phyloP scores from a whole-genome alignment of 2,113 vertebrate species.

The Psilopogon haemacephalus region DNA sequence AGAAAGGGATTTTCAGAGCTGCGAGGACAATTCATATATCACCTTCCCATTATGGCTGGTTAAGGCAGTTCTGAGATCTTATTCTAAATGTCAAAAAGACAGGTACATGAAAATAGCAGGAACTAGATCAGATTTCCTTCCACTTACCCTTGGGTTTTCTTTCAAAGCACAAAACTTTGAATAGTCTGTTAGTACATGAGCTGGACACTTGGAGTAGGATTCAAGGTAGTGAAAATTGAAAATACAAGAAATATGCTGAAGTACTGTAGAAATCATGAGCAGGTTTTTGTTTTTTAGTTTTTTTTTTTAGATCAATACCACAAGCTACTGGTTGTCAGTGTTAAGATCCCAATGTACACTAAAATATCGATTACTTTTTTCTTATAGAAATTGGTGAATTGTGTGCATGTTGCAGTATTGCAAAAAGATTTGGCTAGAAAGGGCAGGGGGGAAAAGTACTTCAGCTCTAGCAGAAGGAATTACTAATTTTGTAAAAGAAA shows the following conservation, averaged over 20 bases:
- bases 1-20: constrained; percentile 22
- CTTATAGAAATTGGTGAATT: not conserved
- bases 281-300: not conserved
- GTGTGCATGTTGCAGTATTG: not conserved
- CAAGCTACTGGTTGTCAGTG: constrained; percentile 17
- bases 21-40: not conserved
- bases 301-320: constrained; percentile 31
- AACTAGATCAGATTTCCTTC: constrained; percentile 9
- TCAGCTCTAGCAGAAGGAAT: not conserved
- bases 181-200: not conserved
- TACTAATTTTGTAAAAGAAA: not conserved
- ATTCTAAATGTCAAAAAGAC: constrained; percentile 10
- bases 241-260: constrained; percentile 10
- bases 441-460: not conserved
- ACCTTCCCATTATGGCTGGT: not conserved
- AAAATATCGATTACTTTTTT: constrained; percentile 5
- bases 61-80: constrained; percentile 24
- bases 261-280: constrained; percentile 8
- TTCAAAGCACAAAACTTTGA: not conserved
- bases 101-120: not conserved
- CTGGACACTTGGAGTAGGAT: not conserved
- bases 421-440: not conserved
- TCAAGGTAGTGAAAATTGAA: constrained; percentile 3
- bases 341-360: constrained; percentile 2
- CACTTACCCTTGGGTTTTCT: constrained; percentile 21